A percentile compares a stretch with the other conserved stretches of the same genome.
Conservation (phyloP, 2,113 vertebrate species). For the Azemiops feae region DNA sequence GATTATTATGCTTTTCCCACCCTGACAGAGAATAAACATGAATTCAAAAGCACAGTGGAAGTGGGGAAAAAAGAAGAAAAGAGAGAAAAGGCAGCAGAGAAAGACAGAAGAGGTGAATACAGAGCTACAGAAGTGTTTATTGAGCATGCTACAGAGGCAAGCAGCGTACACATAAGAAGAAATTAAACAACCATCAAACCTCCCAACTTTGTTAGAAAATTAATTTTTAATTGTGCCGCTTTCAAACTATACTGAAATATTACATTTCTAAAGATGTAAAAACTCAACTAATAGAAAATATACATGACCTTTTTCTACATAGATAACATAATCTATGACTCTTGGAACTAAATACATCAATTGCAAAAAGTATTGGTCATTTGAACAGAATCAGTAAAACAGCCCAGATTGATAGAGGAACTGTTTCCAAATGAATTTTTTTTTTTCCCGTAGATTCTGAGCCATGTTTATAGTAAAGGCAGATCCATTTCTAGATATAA, state of each 20-base stretch:
- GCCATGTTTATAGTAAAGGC: conserved; percentile 84
- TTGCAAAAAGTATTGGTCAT: conserved; percentile 83
- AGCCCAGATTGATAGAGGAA: conserved; percentile 74
- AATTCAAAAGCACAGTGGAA: conserved; percentile 80
- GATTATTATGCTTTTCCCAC: conserved; percentile 75
- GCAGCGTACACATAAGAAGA: conserved; percentile 85
- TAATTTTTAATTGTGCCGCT: conserved; percentile 93
- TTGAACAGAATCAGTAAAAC: conserved; percentile 76
- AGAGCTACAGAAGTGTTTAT: conserved; percentile 97
- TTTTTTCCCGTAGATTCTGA: conserved; percentile 80
- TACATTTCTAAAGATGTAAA: conserved; percentile 90
- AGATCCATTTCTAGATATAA: conserved; percentile 85
- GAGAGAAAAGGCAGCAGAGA: conserved; percentile 80
- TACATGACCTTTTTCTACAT: conserved; percentile 82
- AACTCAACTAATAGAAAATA: conserved; percentile 90
- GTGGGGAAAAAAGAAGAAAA: conserved; percentile 77
- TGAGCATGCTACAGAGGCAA: conserved; percentile 98
- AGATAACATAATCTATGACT: conserved; percentile 81
- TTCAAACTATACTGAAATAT: conserved; percentile 86
- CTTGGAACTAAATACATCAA: conserved; percentile 79
- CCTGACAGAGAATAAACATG: conserved; percentile 78
- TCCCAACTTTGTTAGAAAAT: conserved; percentile 89
- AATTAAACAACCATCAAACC: conserved; percentile 87
- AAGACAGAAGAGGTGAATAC: conserved; percentile 84
- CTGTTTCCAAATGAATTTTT: conserved; percentile 72